Conservation (phyloP, 2,888 invertebrate species). For the Torymus texanus region DNA sequence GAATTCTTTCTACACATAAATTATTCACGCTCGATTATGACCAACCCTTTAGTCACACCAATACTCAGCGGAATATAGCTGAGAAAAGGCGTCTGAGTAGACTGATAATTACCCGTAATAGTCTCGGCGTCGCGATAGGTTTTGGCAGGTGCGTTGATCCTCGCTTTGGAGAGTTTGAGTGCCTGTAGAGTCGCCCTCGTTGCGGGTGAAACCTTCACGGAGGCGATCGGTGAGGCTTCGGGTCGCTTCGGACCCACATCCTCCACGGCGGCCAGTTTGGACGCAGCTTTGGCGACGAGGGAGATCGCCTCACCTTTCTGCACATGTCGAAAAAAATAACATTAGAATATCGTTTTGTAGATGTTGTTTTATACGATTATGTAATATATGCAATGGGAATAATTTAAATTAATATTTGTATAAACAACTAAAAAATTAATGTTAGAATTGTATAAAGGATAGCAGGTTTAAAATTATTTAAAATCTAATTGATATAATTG, state of each 20-base stretch:
- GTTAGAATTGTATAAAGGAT: no score
- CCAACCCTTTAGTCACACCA: no score
- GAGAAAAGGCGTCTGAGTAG: background rate
- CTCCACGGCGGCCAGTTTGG: slow-evolving; percentile 89
- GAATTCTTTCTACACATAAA: no score
- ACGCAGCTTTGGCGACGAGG: slow-evolving; percentile 76
- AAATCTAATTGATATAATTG: no score
- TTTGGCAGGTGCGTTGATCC: slow-evolving; percentile 66
- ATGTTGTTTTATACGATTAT: no score
- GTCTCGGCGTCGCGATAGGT: slow-evolving; percentile 81
- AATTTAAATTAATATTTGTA: no score
- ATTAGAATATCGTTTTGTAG: slow-evolving; percentile 3
- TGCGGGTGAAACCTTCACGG: slow-evolving; percentile 70
- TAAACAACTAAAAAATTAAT: no score
- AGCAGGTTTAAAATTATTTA: no score
- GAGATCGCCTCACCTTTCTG: slow-evolving; percentile 75
- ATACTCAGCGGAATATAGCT: background rate
- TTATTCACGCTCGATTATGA: no score
- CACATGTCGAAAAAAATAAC: slow-evolving; percentile 11
- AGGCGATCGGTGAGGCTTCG: slow-evolving; percentile 71
- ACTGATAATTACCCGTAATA: slow-evolving; percentile 80
- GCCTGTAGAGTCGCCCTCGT: slow-evolving; percentile 71
- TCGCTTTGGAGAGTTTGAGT: slow-evolving; percentile 50
- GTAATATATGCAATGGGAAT: no score
- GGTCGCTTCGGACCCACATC: slow-evolving; percentile 85